A percentile compares a stretch with the other conserved stretches of the same genome.
Evolutionary conservation across 2,888 invertebrate species (phyloP).

Genomic region (Phorcus lineatus): DNA sequence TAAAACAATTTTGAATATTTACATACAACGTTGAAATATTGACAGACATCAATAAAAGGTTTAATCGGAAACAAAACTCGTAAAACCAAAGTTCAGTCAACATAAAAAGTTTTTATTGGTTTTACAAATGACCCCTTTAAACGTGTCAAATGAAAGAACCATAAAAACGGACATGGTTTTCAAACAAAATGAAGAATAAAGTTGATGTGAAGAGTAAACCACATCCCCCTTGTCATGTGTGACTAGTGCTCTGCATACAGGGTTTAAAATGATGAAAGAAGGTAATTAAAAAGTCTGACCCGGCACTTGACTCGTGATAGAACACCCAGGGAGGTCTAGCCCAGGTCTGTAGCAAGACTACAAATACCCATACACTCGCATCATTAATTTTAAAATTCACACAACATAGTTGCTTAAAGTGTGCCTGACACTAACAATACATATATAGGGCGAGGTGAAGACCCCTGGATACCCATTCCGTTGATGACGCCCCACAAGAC

Average conservation of each 20-base stretch:
- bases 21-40: too few relatives aligned
- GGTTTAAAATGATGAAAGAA: background rate
- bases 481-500: background rate
- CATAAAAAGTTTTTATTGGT: too few relatives aligned
- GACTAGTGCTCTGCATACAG: background rate
- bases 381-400: slow-evolving; percentile 21
- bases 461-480: background rate
- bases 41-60: too few relatives aligned
- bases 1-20: too few relatives aligned
- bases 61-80: too few relatives aligned
- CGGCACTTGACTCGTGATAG: background rate
- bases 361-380: background rate
- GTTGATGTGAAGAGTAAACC: too few relatives aligned
- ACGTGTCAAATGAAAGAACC: too few relatives aligned
- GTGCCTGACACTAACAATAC: slow-evolving; percentile 4
- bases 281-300: slow-evolving; percentile 5
- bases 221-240: background rate
- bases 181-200: too few relatives aligned
- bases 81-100: too few relatives aligned
- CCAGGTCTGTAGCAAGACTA: background rate
- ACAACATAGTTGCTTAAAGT: slow-evolving; percentile 1
- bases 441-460: background rate
- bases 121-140: too few relatives aligned
- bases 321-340: background rate
- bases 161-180: too few relatives aligned